Base-by-base conservation (phyloP, 2,113 vertebrate genomes). In the Tetrao urogallus region DNA sequence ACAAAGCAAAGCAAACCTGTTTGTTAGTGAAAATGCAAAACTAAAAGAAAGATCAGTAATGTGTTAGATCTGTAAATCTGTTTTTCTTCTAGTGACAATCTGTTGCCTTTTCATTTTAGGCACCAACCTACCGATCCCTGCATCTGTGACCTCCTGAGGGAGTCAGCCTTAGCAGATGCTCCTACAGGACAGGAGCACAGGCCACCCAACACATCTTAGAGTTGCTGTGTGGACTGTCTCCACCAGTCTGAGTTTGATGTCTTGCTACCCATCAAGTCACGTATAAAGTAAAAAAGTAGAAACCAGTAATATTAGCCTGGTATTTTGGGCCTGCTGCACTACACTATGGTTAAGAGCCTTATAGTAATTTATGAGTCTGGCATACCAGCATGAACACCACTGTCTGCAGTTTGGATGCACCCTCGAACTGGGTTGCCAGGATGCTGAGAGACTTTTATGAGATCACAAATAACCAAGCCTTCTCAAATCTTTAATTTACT, bases 341-440 rank as follows among this genome's bases (percentile, higher is more conserved):
- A 0, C 30, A 48, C 7, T 17, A 54, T 42, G 36, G 30, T 20
- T 32, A n/a, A 45, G 86, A 75, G 5, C 20, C 28, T 42, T 5
- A 20, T 20, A 38, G 38, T 64, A 57, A 43, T 32, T 82, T 69
- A 65, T 18, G 25, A 52, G 42, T 38, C 38, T 84, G 57, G 60
- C 18, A 30, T 32, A 24, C 3, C 1, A 63, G 32, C 30, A 67
- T 0, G 1, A 57, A 6, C 20, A 50, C 54, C 18, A 8, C 18
- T 50, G 11, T 48, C 58, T 66, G 16, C 18, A 13, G 43, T 82
- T 67, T 16, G 13, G 42, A 30, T 11, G 11, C 13, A 61, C 38
- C 38, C 38, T 25, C 36, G 38, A 70, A 27, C n/a, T 25, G 65
- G 48, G 13, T 30, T 65, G 9, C 24, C 32, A 54, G 73, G n/a